Conservation (phyloP, 2,888 invertebrate genomes). For the Eueremaeus valkanovi region DNA sequence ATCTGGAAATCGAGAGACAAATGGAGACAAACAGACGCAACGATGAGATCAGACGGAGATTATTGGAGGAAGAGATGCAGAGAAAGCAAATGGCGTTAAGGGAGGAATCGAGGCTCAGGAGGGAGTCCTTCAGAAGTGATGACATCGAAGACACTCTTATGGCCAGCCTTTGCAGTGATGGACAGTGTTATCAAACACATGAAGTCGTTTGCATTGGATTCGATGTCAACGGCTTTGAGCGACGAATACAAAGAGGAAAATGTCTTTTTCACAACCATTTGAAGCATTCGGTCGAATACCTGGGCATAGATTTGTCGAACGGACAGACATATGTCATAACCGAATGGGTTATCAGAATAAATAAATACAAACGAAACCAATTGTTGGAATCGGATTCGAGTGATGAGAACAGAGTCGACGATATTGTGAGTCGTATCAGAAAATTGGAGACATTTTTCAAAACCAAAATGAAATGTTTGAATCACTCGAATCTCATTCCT, state of each 20-base stretch:
- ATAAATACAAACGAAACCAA: background rate
- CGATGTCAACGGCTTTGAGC: background rate
- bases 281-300: conserved; percentile 68
- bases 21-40: conserved; percentile 48
- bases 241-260: conserved; percentile 59
- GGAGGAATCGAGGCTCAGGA: conserved; percentile 60
- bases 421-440: conserved; percentile 9
- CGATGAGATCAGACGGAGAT: conserved; percentile 57
- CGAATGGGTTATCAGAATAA: conserved; percentile 63
- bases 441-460: conserved; percentile 27
- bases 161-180: background rate
- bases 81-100: conserved; percentile 72
- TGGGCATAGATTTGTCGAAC: conserved; percentile 68
- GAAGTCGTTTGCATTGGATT: background rate
- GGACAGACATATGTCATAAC: conserved; percentile 69
- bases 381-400: background rate
- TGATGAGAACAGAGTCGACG: background rate
- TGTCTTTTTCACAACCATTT: conserved; percentile 62
- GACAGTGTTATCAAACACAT: background rate
- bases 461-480: background rate
- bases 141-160: background rate
- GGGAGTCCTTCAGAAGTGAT: conserved; percentile 45
- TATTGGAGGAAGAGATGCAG: conserved; percentile 62
- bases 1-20: conserved; percentile 39
- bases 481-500: conserved; percentile 67